Conservation (phyloP, 2,888 invertebrate species). For the Rhagonycha lutea region DNA sequence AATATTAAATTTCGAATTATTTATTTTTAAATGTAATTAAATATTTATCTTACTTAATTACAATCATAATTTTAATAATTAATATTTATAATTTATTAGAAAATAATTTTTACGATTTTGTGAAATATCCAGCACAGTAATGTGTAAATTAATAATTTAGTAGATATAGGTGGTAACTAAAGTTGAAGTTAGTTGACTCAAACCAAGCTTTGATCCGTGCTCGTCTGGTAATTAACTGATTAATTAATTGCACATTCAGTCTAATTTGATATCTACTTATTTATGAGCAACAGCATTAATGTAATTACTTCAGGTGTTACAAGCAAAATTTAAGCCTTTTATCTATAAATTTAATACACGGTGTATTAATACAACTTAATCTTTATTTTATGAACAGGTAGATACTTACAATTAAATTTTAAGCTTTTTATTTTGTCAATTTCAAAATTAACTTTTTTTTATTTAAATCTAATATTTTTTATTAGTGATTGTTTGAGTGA, state of each 20-base stretch:
- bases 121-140: conserved; percentile 12
- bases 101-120: conserved; percentile 1
- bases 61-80: background rate
- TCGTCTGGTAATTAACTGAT: conserved; percentile 55
- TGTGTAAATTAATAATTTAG: conserved; percentile 10
- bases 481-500: no score
- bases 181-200: conserved; percentile 27
- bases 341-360: conserved; percentile 21
- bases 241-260: conserved; percentile 56
- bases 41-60: no score
- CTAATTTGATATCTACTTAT: conserved; percentile 54
- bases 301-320: conserved; percentile 53
- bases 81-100: background rate
- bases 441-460: no score
- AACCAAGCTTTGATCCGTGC: conserved; percentile 51
- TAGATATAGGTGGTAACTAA: conserved; percentile 15
- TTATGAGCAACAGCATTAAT: conserved; percentile 55
- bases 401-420: background rate
- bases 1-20: background rate
- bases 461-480: no score
- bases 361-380: background rate
- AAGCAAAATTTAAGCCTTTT: conserved; percentile 25
- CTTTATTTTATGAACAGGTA: background rate
- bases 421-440: background rate
- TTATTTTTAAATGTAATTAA: background rate